A percentile compares a stretch with the other conserved stretches of the same genome.
Evolutionary conservation across 1,140 invertebrate species (phyloP).

Genomic region (Ephestia elutella): DNA sequence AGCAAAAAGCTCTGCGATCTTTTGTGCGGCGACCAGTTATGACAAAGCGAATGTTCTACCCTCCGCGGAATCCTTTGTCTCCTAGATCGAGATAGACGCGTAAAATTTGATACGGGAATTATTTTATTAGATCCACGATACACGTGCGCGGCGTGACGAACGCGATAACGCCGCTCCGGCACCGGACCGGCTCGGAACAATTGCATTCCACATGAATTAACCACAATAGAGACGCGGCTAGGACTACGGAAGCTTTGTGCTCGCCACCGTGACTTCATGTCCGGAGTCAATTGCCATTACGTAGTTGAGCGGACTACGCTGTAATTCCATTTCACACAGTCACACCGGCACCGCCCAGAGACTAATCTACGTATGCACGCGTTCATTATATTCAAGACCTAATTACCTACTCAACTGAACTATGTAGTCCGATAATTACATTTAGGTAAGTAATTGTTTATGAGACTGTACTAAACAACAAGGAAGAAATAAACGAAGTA

Average conservation of each 20-base stretch:
- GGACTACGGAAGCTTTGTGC: slow-evolving; percentile 44
- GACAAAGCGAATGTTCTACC: slow-evolving; percentile 62
- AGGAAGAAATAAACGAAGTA: slow-evolving; percentile 13
- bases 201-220: slow-evolving; percentile 66
- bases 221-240: slow-evolving; percentile 45
- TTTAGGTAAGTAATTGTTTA: no score
- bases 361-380: slow-evolving; percentile 11
- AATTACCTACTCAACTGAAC: no score
- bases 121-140: slow-evolving; percentile 70
- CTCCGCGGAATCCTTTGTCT: slow-evolving; percentile 57
- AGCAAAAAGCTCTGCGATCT: slow-evolving; percentile 54
- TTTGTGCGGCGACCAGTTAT: slow-evolving; percentile 64
- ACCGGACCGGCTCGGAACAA: slow-evolving; percentile 47
- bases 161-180: slow-evolving; percentile 53
- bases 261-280: slow-evolving; percentile 42
- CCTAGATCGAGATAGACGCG: slow-evolving; percentile 67
- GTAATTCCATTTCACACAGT: slow-evolving; percentile 1
- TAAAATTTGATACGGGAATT: slow-evolving; percentile 74
- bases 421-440: no score
- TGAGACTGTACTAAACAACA: no score
- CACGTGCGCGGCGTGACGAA: slow-evolving; percentile 71
- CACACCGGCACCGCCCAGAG: neutral
- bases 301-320: slow-evolving; percentile 20
- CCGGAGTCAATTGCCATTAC: slow-evolving; percentile 36
- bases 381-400: slow-evolving; percentile 2